Percentiles rank a stretch among this genome's conserved stretches.
phyloP scores from a whole-genome alignment of 2,797 vertebrate species.

The Amniataba percoides region DNA sequence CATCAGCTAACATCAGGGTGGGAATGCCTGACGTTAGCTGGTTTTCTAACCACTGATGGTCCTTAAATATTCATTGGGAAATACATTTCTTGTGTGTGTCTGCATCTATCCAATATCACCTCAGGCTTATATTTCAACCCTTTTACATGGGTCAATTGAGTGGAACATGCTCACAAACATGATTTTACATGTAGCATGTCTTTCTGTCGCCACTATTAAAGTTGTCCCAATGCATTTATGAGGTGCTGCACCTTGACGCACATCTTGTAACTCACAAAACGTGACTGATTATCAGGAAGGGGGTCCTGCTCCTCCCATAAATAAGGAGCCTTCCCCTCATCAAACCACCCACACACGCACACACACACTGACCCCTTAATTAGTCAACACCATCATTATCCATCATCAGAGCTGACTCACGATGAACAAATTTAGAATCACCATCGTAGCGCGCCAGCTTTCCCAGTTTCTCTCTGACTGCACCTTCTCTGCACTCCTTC shows the following conservation, averaged over 20 bases:
- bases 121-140: too few relatives aligned
- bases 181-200: background rate
- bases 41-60: too few relatives aligned
- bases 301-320: background rate
- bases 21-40: too few relatives aligned
- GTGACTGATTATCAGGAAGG: background rate
- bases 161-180: background rate
- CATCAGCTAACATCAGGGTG: too few relatives aligned
- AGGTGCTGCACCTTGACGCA: background rate
- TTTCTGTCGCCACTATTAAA: background rate
- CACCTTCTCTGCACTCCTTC: conserved; percentile 35
- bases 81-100: too few relatives aligned
- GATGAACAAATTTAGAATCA: background rate
- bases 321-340: conserved; percentile 20
- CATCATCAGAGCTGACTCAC: background rate
- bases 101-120: too few relatives aligned
- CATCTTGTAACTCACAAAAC: background rate
- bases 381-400: conserved; percentile 15
- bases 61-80: too few relatives aligned
- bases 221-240: conserved; percentile 4
- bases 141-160: background rate
- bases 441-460: background rate
- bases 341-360: conserved; percentile 14
- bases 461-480: conserved; percentile 27
- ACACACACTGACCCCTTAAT: conserved; percentile 15